Conservation (phyloP, 2,888 invertebrate genomes). For the Gibbula magus region DNA sequence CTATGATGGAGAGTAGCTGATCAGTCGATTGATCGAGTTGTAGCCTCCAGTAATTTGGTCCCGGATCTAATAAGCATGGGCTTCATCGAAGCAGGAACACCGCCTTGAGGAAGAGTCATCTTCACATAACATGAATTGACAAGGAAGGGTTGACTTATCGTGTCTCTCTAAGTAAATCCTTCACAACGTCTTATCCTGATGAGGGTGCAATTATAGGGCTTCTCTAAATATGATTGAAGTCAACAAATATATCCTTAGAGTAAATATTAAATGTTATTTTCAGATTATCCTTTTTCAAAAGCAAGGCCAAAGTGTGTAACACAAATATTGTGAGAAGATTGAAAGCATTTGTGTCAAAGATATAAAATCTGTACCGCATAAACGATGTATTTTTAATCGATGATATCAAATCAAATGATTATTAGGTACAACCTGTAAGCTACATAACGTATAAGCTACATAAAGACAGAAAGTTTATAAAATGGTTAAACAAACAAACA, state of each 20-base stretch:
- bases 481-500: no score
- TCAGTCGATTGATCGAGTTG: not conserved
- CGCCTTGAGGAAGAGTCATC: not conserved
- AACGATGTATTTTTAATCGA: no score
- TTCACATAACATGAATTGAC: not conserved
- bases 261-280: slow-evolving; percentile 11
- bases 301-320: not conserved
- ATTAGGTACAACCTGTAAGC: no score
- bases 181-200: not conserved
- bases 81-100: slow-evolving; percentile 10
- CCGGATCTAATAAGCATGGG: slow-evolving; percentile 15
- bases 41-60: slow-evolving; percentile 2
- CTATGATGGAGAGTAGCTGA: not conserved
- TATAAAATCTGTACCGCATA: no score
- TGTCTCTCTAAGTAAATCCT: no score
- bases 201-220: slow-evolving; percentile 2
- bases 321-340: not conserved
- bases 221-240: slow-evolving; percentile 8
- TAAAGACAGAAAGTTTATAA: no score
- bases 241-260: slow-evolving; percentile 4
- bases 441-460: no score
- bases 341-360: no score
- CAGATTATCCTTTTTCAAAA: not conserved
- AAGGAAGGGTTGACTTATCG: no score
- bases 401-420: no score